Percentiles rank a stretch among this genome's conserved stretches.
Evolutionary conservation across 2,888 invertebrate genomes (phyloP).

Genomic region (Drosophila ochracea): DNA sequence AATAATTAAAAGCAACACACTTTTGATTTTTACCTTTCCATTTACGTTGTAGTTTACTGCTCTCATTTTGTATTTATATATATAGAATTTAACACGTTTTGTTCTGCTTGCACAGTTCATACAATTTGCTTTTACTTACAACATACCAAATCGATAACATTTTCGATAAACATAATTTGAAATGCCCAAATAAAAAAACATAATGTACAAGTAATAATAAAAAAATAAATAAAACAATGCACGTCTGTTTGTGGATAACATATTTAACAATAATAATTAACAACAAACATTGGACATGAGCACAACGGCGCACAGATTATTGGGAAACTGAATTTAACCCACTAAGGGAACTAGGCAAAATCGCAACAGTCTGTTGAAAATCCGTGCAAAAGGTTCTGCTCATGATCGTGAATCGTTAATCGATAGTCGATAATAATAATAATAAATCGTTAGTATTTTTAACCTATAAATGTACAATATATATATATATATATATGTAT

Average conservation of each 20-base stretch:
- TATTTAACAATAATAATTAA: conserved; percentile 32
- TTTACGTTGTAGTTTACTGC: conserved; percentile 55
- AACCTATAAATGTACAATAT: conserved; percentile 19
- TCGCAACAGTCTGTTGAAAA: conserved; percentile 75
- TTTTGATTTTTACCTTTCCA: conserved; percentile 37
- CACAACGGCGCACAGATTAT: conserved; percentile 64
- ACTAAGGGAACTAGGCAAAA: conserved; percentile 85
- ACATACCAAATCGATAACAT: conserved; percentile 63
- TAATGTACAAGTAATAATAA: conserved; percentile 31
- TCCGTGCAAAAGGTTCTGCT: conserved; percentile 48
- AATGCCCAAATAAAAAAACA: conserved; percentile 25
- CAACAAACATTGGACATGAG: conserved; percentile 62
- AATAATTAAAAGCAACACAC: conserved; percentile 3
- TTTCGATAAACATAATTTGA: conserved; percentile 31
- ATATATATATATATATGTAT: conserved; percentile 2
- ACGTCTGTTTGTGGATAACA: conserved; percentile 31
- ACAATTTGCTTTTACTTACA: conserved; percentile 49
- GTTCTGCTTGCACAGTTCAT: conserved; percentile 42
- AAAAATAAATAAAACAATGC: conserved; percentile 38
- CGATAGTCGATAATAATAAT: background rate
- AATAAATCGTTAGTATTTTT: background rate
- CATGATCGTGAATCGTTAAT: conserved; percentile 32
- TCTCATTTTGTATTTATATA: conserved; percentile 35
- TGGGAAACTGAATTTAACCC: conserved; percentile 83
- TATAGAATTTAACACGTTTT: conserved; percentile 44